These are phyloP conservation scores for Lophotis ruficrista DNA, from an alignment of 2,113 vertebrate genomes.

Conservation along the genomic window DNA sequence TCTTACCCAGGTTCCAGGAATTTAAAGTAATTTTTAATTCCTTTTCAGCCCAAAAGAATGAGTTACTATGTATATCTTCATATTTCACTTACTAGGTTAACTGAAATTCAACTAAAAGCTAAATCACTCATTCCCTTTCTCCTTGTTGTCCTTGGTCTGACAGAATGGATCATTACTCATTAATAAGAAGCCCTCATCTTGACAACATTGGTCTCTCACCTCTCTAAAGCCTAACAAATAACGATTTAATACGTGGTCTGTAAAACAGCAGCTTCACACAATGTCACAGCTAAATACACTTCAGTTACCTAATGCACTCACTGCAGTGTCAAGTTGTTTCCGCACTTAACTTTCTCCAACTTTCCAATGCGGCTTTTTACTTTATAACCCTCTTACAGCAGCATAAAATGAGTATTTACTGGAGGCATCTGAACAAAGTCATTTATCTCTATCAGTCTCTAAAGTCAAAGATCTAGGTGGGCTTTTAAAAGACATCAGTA, in stretches of 20 bases:
- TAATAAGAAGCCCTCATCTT: not conserved
- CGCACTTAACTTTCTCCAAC: not conserved
- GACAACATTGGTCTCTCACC: not conserved
- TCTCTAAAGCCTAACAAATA: not conserved
- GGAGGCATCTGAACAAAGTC: not conserved
- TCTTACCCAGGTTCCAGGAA: not conserved
- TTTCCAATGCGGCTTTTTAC: not conserved
- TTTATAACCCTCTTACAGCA: not conserved
- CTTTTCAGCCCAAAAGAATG: not conserved
- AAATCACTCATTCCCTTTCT: not conserved
- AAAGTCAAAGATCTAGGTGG: not conserved
- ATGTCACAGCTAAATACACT: not conserved
- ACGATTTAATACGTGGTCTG: not conserved
- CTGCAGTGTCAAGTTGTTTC: not conserved
- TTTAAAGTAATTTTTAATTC: not conserved
- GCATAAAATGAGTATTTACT: not conserved
- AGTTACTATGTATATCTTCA: not conserved
- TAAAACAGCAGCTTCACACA: not conserved
- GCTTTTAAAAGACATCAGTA: not conserved
- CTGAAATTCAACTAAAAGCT: not conserved
- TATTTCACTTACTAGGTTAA: not conserved
- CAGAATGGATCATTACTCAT: not conserved
- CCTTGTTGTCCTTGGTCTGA: not conserved
- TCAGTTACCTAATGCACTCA: not conserved
- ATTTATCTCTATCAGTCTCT: not conserved